Conservation (phyloP, 2,888 invertebrate genomes). For the Ryuthela nishihirai region DNA sequence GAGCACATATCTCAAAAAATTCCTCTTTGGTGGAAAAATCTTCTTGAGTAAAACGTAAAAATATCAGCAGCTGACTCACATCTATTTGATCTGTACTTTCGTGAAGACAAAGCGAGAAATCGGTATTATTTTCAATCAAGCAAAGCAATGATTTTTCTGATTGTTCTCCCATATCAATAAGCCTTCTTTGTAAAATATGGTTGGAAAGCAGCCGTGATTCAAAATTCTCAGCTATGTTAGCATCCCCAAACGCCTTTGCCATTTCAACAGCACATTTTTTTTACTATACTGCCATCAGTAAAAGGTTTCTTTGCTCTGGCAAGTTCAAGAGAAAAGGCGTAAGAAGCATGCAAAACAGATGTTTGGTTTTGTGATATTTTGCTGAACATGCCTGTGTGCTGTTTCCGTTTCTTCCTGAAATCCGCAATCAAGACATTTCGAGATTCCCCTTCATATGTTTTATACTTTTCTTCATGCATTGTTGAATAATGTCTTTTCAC, state of each 20-base stretch:
- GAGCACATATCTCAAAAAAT: too few species aligned
- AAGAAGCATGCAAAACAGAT: conserved; percentile 1
- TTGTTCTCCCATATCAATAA: too few species aligned
- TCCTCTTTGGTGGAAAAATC: conserved; percentile 8
- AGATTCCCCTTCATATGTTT: not conserved
- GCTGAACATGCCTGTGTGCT: too few species aligned
- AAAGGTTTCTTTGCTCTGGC: not conserved
- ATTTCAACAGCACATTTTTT: conserved; percentile 5
- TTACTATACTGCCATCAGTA: not conserved
- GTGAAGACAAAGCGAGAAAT: not conserved
- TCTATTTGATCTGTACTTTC: conserved; percentile 2
- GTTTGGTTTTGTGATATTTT: not conserved
- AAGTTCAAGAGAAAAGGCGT: not conserved
- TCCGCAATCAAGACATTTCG: not conserved
- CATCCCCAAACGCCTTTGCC: not conserved
- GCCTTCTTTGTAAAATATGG: conserved; percentile 1
- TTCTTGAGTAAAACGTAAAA: not conserved
- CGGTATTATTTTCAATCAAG: too few species aligned
- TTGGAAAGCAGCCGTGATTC: too few species aligned
- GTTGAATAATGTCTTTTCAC: conserved; percentile 2
- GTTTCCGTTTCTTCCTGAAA: too few species aligned
- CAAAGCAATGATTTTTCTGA: too few species aligned
- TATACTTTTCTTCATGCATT: not conserved
- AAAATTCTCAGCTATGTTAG: too few species aligned
- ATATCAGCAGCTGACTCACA: not conserved